A percentile compares a stretch with the other conserved stretches of the same genome.
phyloP scores from a whole-genome alignment of 2,888 invertebrate genomes.

The Geotrupes spiniger region DNA sequence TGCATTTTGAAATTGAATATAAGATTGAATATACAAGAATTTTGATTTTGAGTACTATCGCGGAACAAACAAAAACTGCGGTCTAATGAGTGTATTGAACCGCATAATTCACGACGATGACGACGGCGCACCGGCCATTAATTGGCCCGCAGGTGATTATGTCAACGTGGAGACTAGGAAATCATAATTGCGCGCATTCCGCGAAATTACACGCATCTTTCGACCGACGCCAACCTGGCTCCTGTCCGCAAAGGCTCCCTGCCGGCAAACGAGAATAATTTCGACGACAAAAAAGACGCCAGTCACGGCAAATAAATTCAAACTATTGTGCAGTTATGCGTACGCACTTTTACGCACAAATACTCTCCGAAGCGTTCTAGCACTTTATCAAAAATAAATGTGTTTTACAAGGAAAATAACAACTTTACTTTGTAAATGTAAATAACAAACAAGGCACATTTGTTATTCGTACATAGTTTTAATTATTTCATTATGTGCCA shows the following conservation, averaged over 20 bases:
- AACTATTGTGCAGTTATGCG: constrained; percentile 6
- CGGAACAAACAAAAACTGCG: not conserved
- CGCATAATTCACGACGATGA: not conserved
- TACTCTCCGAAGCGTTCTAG: no score
- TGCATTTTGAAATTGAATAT: no score
- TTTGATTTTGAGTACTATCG: no score
- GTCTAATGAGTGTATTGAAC: constrained; percentile 16
- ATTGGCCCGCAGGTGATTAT: not conserved
- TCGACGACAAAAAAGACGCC: not conserved
- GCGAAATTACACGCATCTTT: constrained; percentile 12
- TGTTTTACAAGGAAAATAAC: no score
- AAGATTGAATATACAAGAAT: no score
- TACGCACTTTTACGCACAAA: no score
- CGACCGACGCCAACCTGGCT: constrained; percentile 18
- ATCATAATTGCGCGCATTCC: constrained; percentile 17
- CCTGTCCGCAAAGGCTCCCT: constrained; percentile 8
- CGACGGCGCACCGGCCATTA: not conserved
- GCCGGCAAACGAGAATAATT: constrained; percentile 1
- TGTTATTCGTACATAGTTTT: no score
- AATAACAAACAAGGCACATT: no score
- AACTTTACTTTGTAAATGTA: no score
- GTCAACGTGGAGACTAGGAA: constrained; percentile 7
- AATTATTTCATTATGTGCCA: no score
- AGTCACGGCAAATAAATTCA: constrained; percentile 10
- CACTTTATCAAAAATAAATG: constrained; percentile 4